Evolutionary conservation across 2,113 vertebrate genomes (phyloP).

Genomic region (Speoplatyrhinus poulsoni): DNA sequence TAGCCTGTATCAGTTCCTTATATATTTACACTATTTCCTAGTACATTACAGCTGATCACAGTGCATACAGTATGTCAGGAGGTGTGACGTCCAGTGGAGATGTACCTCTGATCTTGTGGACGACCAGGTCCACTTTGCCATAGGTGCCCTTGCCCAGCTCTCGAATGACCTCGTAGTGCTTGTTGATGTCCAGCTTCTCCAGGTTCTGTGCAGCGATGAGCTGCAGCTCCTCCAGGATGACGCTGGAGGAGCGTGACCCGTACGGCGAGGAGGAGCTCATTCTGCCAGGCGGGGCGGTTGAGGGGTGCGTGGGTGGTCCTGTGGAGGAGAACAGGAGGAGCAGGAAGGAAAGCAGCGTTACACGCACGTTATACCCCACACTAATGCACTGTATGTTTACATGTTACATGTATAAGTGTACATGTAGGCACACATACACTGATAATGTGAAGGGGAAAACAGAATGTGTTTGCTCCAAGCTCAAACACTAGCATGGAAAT

Average conservation of each 20-base stretch:
- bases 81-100: background rate
- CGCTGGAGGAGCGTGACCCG: conserved; percentile 63
- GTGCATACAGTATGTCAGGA: no score
- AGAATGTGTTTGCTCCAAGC: no score
- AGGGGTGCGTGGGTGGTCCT: conserved; percentile 35
- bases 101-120: conserved; percentile 79
- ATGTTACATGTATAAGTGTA: no score
- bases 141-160: conserved; percentile 83
- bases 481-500: no score
- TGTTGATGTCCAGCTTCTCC: conserved; percentile 77
- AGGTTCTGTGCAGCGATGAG: conserved; percentile 78
- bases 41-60: no score
- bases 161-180: conserved; percentile 80
- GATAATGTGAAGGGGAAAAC: no score
- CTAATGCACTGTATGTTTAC: no score
- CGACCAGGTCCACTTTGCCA: conserved; percentile 80
- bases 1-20: no score
- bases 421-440: no score
- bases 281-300: conserved; percentile 21
- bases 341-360: conserved; percentile 45
- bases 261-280: conserved; percentile 71
- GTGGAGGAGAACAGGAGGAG: conserved; percentile 32
- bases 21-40: no score
- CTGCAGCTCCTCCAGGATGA: conserved; percentile 81
- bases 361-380: no score